phyloP scores from a whole-genome alignment of 2,113 vertebrate genomes.

The Elephas maximus region DNA sequence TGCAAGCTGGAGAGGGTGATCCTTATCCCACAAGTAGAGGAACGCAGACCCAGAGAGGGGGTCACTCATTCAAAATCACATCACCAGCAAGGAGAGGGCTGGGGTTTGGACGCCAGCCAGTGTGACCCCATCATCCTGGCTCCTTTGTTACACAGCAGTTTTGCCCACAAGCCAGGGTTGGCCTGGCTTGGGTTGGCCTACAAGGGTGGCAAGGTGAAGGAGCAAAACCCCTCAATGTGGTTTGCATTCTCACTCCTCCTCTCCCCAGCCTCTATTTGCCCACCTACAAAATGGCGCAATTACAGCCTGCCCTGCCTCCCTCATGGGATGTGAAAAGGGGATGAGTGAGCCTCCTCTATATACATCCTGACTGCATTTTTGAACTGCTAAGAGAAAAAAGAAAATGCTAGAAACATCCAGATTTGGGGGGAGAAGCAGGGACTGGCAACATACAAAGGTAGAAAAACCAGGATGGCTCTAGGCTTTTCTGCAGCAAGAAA shows the following conservation, averaged over 20 bases:
- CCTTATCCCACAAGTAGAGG: not conserved
- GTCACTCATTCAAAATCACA: fast-evolving
- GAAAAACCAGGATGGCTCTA: not conserved
- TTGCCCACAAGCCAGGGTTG: not conserved
- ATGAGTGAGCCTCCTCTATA: not conserved
- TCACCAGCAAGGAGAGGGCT: not conserved
- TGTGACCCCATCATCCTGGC: fast-evolving
- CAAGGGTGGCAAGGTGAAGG: fast-evolving
- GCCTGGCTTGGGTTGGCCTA: not conserved
- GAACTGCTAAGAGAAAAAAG: not conserved
- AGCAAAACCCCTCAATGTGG: too few relatives aligned
- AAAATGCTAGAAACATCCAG: too few relatives aligned
- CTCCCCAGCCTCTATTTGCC: too few relatives aligned
- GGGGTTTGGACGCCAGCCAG: not conserved
- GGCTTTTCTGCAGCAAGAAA: not conserved
- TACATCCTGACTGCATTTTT: not conserved
- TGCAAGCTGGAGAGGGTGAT: fast-evolving
- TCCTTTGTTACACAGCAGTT: fast-evolving
- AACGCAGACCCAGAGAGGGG: not conserved
- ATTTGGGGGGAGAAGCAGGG: fast-evolving
- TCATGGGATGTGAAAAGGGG: not conserved
- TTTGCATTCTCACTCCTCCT: not conserved
- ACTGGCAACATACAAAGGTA: not conserved
- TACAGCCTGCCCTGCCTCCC: not conserved
- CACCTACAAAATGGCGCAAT: not conserved